Evolutionary conservation across 2,797 vertebrate species (phyloP).

Genomic region (Pseudopleuronectes americanus): DNA sequence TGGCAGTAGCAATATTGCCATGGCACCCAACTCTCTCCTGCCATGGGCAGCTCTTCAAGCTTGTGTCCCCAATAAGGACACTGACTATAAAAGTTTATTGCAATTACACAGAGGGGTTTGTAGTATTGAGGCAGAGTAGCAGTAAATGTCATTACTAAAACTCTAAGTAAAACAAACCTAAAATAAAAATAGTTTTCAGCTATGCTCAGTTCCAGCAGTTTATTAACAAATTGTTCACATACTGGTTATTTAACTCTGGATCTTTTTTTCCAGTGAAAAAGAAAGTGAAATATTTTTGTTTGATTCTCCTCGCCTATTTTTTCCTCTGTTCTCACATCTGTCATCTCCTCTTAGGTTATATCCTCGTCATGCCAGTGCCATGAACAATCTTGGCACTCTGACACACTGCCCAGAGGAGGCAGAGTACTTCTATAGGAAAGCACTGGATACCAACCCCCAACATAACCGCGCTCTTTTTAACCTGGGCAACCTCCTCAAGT

Average conservation of each 20-base stretch:
- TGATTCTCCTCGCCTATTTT: too few relatives aligned
- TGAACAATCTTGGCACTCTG: slow-evolving; percentile 96
- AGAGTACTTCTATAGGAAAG: slow-evolving; percentile 90
- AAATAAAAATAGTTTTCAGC: too few relatives aligned
- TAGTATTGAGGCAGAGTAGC: slow-evolving; percentile 24
- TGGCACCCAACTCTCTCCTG: background rate
- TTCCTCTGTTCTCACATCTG: background rate
- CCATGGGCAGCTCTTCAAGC: background rate
- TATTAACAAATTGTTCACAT: too few relatives aligned
- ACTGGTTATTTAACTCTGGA: too few relatives aligned
- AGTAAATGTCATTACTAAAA: background rate
- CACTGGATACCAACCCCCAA: slow-evolving; percentile 91
- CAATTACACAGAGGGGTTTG: slow-evolving; percentile 28
- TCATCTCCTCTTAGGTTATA: slow-evolving; percentile 85
- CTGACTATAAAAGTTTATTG: slow-evolving; percentile 27
- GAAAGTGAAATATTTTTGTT: background rate
- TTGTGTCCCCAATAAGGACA: slow-evolving; percentile 16
- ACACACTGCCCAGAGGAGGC: slow-evolving; percentile 87
- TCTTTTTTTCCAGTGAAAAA: too few relatives aligned
- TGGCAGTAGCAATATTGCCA: background rate
- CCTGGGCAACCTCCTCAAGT: slow-evolving; percentile 96
- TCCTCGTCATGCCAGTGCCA: slow-evolving; percentile 94
- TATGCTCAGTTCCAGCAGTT: too few relatives aligned
- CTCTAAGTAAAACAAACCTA: too few relatives aligned
- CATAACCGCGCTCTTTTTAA: slow-evolving; percentile 97